Percentiles rank a stretch among this genome's conserved stretches.
These are phyloP conservation scores for Python bivittatus DNA, from an alignment of 2,113 vertebrate genomes.

Conservation along the genomic window DNA sequence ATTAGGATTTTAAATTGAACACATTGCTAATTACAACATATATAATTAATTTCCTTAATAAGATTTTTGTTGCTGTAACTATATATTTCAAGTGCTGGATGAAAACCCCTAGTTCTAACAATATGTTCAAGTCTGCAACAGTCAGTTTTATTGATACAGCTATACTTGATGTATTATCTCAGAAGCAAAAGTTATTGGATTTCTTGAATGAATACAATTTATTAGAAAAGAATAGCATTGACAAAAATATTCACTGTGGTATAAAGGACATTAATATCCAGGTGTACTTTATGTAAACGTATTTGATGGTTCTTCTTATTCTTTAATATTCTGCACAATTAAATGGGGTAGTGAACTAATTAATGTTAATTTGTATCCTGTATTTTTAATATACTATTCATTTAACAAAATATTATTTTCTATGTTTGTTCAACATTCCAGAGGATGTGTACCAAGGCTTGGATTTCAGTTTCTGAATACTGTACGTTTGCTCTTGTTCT, in stretches of 20 bases:
- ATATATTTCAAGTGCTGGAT: constrained; percentile 35
- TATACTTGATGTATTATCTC: constrained; percentile 45
- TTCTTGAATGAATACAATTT: constrained; percentile 48
- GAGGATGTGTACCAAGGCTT: too few species aligned
- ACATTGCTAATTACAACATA: constrained; percentile 25
- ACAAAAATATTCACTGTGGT: constrained; percentile 23
- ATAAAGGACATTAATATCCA: constrained; percentile 29
- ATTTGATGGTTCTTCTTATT: constrained; percentile 2
- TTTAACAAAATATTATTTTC: not conserved
- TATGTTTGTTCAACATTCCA: too few species aligned
- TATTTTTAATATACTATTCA: not conserved
- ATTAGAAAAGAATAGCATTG: constrained; percentile 39
- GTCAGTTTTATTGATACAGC: constrained; percentile 56
- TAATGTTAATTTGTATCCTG: not conserved
- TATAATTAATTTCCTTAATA: constrained; percentile 46
- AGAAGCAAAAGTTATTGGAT: constrained; percentile 48
- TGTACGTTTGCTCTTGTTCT: too few species aligned
- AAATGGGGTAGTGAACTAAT: not conserved
- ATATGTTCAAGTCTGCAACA: constrained; percentile 43
- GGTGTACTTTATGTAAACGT: constrained; percentile 12
- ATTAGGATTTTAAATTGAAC: not conserved
- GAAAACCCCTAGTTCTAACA: constrained; percentile 58
- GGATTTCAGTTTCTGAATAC: too few species aligned
- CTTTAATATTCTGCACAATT: not conserved
- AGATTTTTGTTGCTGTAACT: constrained; percentile 12